A percentile compares a stretch with the other conserved stretches of the same genome.
Conservation (phyloP, 2,797 vertebrate genomes). For the Chiropotes sagulatus region DNA sequence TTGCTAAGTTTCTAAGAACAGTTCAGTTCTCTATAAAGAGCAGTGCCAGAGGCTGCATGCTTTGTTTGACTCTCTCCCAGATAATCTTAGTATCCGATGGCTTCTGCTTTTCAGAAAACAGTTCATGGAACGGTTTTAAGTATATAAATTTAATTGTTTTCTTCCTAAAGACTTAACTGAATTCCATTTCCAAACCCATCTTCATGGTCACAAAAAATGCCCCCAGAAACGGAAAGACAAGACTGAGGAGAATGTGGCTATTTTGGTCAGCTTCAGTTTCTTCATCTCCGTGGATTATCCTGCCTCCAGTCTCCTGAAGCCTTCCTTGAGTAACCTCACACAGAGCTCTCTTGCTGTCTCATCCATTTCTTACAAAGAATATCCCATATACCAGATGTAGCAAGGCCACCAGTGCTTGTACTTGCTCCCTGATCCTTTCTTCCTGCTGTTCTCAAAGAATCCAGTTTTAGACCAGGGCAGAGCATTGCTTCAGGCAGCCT, state of each 20-base stretch:
- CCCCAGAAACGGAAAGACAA: background rate
- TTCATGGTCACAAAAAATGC: conserved; percentile 78
- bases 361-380: conserved; percentile 77
- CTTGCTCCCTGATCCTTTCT: conserved; percentile 69
- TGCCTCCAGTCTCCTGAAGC: conserved; percentile 78
- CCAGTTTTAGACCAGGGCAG: conserved; percentile 63
- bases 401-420: conserved; percentile 59
- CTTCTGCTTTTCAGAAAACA: conserved; percentile 79
- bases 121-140: conserved; percentile 81
- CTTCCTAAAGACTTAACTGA: conserved; percentile 81
- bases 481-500: conserved; percentile 70
- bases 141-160: conserved; percentile 82
- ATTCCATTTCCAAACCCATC: conserved; percentile 81
- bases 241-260: conserved; percentile 75
- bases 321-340: conserved; percentile 77
- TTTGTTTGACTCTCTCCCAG: conserved; percentile 62
- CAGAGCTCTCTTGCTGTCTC: conserved; percentile 73
- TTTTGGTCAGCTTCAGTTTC: conserved; percentile 69
- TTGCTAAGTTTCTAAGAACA: conserved; percentile 62
- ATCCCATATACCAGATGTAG: conserved; percentile 62
- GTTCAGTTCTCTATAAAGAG: conserved; percentile 66
- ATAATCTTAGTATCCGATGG: conserved; percentile 60
- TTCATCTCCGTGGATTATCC: conserved; percentile 75
- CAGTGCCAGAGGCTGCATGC: background rate
- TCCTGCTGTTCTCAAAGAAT: conserved; percentile 74